Conservation (phyloP, 2,888 invertebrate genomes). For the Eueremaeus valkanovi region DNA sequence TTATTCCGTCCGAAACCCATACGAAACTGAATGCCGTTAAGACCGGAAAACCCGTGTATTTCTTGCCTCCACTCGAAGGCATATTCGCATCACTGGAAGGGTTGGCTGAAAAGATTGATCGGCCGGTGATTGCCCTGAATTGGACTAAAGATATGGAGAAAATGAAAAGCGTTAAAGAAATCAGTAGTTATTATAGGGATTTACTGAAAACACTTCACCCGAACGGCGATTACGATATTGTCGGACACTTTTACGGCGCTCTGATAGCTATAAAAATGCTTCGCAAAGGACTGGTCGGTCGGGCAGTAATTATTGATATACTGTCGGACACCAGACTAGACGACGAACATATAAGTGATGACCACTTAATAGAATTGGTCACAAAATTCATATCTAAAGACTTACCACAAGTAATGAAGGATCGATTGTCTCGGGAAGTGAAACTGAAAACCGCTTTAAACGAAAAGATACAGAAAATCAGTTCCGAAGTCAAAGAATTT, state of each 20-base stretch:
- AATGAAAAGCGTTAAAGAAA: constrained; percentile 5
- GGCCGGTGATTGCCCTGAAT: constrained; percentile 82
- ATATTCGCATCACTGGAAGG: constrained; percentile 66
- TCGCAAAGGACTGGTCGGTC: not conserved
- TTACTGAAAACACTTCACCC: not conserved
- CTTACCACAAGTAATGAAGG: not conserved
- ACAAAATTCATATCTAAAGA: not conserved
- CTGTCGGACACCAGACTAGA: not conserved
- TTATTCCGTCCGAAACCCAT: constrained; percentile 64
- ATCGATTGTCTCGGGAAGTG: not conserved
- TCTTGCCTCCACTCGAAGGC: constrained; percentile 85
- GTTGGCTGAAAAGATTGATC: constrained; percentile 67
- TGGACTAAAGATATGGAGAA: constrained; percentile 60
- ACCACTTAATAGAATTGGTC: not conserved
- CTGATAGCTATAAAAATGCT: not conserved
- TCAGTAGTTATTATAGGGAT: not conserved
- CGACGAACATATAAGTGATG: not conserved
- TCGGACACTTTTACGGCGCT: not conserved
- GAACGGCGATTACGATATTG: not conserved
- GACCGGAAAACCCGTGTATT: constrained; percentile 53
- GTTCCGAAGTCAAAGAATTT: not conserved
- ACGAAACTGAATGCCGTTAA: constrained; percentile 60
- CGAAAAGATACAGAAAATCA: not conserved
- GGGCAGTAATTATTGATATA: not conserved
- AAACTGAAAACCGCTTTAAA: not conserved